Evolutionary conservation across 2,797 vertebrate genomes (phyloP), one percentile per base, ranked within the genome.

Genomic region (Psittacula derbiana): DNA sequence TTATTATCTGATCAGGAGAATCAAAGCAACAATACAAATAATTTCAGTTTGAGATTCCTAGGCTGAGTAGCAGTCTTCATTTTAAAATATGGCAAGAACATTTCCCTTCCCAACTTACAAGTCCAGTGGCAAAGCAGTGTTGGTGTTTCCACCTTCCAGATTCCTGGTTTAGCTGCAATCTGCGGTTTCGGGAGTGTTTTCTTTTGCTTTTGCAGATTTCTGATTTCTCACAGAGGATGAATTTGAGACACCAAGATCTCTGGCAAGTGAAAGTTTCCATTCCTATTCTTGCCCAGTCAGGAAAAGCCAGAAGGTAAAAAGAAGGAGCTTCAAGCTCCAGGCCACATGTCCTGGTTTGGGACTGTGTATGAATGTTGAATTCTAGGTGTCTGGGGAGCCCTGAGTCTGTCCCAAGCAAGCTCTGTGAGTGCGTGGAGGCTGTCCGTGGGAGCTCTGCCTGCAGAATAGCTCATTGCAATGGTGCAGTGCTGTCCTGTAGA

Each of bases 41-140:
- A 75, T 75, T 86, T 38, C 58, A 72, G 21, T 53, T 74, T 78
- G 41, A 80, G 80, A 85, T 86, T 92, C 50, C 62, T 65, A 79
- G 58, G n/a, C 33, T 10, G 16, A 95, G n/a, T n/a, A 40, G 12
- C 31, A 71, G 46, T 36, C 25, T 92, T 90, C 14, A 44, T 90
- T 90, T 84, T 58, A 80, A 92, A 95, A 93, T 30, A 75, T 25
- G 33, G 24, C 58, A 79, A 80, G 52, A 95, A 69, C 18, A 24
- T 62, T 74, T 27, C 14, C 33, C 19, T 86, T 86, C 33, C 53
- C 55, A 60, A 86, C 67, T 76, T 70, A 79, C 25, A 4, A 61
- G 84, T 91, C 60, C 40, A 57, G 7, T 81, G 43, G 49, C 62
- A 81, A 81, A 90, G 25, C 1, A 75, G 31, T 78, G 11, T 11